These are phyloP conservation scores for Zosterops hypoxanthus DNA, from an alignment of 2,113 vertebrate genomes.

Conservation along the genomic window DNA sequence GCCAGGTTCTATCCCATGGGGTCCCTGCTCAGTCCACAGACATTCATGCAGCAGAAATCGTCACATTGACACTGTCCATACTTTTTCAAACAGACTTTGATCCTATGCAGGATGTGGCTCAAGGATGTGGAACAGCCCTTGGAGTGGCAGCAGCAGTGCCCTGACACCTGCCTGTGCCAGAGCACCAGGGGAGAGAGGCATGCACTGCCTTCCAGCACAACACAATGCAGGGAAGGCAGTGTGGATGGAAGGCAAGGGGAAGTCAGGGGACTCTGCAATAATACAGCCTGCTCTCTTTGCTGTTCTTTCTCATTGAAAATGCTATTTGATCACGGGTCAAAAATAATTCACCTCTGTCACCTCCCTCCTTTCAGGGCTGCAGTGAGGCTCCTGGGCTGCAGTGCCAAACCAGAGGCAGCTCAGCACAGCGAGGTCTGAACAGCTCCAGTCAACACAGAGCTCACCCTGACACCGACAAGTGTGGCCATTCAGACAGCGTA, in stretches of 20 bases:
- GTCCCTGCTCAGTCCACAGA: accelerated
- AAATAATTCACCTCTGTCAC: background rate
- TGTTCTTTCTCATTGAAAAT: background rate
- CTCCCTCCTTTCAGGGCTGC: background rate
- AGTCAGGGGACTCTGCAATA: background rate
- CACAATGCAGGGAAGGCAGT: background rate
- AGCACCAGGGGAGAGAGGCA: background rate
- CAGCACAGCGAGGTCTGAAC: background rate
- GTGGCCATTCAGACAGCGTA: background rate
- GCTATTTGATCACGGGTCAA: background rate
- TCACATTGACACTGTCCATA: background rate
- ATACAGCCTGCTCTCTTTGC: background rate
- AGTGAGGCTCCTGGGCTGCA: accelerated
- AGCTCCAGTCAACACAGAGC: background rate
- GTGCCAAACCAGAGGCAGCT: background rate
- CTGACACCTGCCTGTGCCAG: background rate
- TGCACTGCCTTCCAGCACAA: background rate
- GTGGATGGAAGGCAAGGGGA: background rate
- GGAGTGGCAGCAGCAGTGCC: background rate
- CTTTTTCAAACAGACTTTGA: background rate
- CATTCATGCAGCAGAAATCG: background rate
- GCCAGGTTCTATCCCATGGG: background rate
- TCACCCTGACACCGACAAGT: background rate
- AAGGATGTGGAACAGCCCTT: background rate
- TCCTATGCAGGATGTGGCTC: accelerated